Evolutionary conservation across 2,888 invertebrate species (phyloP), one percentile per base, ranked within the genome.

Genomic region (Trachelus iudaicus): DNA sequence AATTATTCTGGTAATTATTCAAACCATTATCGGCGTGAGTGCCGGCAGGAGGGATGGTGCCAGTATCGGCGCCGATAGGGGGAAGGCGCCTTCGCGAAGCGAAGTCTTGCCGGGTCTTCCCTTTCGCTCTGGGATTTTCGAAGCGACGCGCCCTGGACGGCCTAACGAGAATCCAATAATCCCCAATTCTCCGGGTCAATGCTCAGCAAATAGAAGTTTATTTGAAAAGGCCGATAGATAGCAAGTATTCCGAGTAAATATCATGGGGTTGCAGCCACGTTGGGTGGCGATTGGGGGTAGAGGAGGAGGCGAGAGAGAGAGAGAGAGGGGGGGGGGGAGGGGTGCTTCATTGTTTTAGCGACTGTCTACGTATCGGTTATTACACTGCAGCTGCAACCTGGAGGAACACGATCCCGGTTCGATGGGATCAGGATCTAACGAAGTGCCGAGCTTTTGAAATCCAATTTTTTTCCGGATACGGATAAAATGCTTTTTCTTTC

Each of bases 151-250:
- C 69, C 81, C 80, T 82, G 80, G 77, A 80, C 83, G 80, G 80
- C 85, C 89, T 88, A 89, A 89, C 87, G 89, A 89, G 88, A 89
- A 89, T 89, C 89, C 89, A 88, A 89, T 89, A 89, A 89, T 89
- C 89, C 85, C 84, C 89, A 89, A 89, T 89, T 89, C 86, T 86
- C 80, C 85, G 86, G 87, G 84, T 86, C 87, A 85, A 83, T 86
- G 88, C 86, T 81, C 86, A 79, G 81, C 87, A 88, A 88, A 89
- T 89, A 86, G 86, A 86, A 89, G 87, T 88, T 89, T 87, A 87
- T 89, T 85, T 84, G 85, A 84, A 84, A 86, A 84, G 84, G 69
- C 76, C 81, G 75, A 75, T 56, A 69, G 80, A 78, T 77, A 76
- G 74, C 79, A 80, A 79, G 75, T 82, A 81, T 81, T 79, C 79